These are phyloP conservation scores for Prochilodus magdalenae DNA, from an alignment of 2,113 vertebrate genomes.

Conservation along the genomic window DNA sequence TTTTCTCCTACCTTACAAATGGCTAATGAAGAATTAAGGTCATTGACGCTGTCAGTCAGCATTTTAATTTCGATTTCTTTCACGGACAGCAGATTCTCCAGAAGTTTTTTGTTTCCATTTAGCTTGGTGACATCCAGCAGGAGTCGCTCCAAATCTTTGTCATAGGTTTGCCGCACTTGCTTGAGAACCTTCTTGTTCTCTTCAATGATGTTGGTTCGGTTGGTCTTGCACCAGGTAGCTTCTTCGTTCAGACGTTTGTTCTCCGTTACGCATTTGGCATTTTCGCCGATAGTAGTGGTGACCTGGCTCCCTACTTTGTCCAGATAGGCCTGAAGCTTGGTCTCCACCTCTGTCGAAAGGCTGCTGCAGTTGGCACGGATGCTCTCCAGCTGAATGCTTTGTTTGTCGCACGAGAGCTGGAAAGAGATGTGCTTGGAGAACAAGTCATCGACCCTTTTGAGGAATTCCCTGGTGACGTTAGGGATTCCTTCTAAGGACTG, in stretches of 20 bases:
- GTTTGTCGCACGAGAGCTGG: conserved; percentile 74
- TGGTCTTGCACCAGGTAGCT: conserved; percentile 63
- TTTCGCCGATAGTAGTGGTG: conserved; percentile 60
- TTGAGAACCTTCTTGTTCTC: conserved; percentile 56
- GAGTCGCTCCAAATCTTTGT: conserved; percentile 65
- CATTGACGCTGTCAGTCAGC: no score
- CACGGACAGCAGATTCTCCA: conserved; percentile 51
- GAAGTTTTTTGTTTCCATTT: conserved; percentile 33
- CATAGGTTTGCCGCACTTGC: conserved; percentile 63
- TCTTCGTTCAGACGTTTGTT: conserved; percentile 64
- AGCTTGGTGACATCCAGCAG: conserved; percentile 65
- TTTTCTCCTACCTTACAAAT: conserved; percentile 66
- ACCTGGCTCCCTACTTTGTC: conserved; percentile 61
- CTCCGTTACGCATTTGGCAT: conserved; percentile 64
- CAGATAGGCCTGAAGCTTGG: conserved; percentile 69
- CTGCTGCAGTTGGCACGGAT: conserved; percentile 71
- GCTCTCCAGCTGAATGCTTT: conserved; percentile 62
- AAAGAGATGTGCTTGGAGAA: conserved; percentile 68
- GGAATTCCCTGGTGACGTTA: conserved; percentile 71
- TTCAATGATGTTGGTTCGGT: conserved; percentile 57
- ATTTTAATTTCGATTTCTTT: conserved; percentile 56
- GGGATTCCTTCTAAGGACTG: conserved; percentile 66
- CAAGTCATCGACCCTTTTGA: conserved; percentile 70
- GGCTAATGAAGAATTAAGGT: conserved; percentile 61
- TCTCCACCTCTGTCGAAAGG: conserved; percentile 71